Conservation (phyloP, 2,888 invertebrate species). For the Mythimna pallens region DNA sequence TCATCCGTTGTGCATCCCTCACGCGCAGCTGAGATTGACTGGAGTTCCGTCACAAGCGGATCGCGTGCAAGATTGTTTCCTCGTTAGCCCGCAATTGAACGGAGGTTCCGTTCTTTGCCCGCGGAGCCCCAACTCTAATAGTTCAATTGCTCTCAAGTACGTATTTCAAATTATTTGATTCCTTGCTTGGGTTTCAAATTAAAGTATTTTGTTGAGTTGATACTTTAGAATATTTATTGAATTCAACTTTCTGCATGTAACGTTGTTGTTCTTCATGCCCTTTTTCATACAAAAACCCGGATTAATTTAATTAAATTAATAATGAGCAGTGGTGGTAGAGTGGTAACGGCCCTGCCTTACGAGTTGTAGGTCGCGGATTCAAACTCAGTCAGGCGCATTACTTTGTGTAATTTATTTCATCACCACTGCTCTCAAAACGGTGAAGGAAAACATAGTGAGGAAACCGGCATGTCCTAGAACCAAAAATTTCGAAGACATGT, state of each 20-base stretch:
- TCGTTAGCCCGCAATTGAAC: constrained; percentile 88
- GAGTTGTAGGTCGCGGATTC: too few species aligned
- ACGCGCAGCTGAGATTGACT: constrained; percentile 82
- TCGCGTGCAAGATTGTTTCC: constrained; percentile 91
- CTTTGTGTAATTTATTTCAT: too few species aligned
- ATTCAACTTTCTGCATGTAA: neutral
- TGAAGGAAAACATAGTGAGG: too few species aligned
- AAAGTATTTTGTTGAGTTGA: constrained; percentile 12
- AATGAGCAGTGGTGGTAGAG: too few species aligned
- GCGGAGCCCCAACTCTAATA: constrained; percentile 82
- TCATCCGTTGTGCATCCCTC: constrained; percentile 46
- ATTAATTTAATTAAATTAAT: too few species aligned
- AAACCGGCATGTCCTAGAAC: too few species aligned
- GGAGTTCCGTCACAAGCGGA: constrained; percentile 87
- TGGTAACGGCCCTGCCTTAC: too few species aligned
- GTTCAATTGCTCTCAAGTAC: constrained; percentile 82
- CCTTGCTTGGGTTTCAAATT: constrained; percentile 10
- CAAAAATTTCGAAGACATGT: too few species aligned
- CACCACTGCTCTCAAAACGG: too few species aligned
- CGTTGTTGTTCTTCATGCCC: rapidly evolving
- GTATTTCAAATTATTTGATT: constrained; percentile 29
- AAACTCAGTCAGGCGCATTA: too few species aligned
- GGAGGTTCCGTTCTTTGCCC: constrained; percentile 86
- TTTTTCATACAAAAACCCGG: neutral
- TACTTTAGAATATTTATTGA: neutral